Evolutionary conservation across 2,797 vertebrate species (phyloP).

Genomic region (Dicrostonyx torquatus): DNA sequence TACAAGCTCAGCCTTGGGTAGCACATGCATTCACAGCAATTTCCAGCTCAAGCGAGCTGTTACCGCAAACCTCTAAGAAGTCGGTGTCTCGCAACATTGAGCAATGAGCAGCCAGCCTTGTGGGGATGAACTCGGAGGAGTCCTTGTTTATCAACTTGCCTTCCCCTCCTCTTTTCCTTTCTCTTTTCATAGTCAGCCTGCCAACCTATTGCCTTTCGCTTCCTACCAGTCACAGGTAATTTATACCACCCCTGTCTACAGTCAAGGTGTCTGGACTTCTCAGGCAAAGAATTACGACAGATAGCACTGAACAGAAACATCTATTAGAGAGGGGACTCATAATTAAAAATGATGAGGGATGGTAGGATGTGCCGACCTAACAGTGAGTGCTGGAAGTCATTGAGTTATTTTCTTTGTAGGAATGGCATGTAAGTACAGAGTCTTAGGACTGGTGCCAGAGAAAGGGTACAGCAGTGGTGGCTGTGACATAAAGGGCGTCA

Average conservation of each 20-base stretch:
- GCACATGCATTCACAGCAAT: conserved; percentile 70
- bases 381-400: not conserved
- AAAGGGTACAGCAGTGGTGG: not conserved
- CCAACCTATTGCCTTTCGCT: conserved; percentile 50
- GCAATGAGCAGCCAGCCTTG: conserved; percentile 79
- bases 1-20: conserved; percentile 70
- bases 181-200: conserved; percentile 65
- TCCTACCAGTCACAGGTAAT: conserved; percentile 51
- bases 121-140: conserved; percentile 71
- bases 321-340: conserved; percentile 53
- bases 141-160: conserved; percentile 75
- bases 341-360: conserved; percentile 39
- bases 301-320: not conserved
- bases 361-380: not conserved
- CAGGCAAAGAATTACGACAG: conserved; percentile 56
- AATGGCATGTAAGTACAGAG: not conserved
- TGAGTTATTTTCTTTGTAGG: conserved; percentile 23
- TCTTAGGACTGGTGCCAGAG: not conserved
- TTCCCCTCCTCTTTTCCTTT: conserved; percentile 31
- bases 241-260: conserved; percentile 51
- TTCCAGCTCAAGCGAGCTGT: conserved; percentile 76
- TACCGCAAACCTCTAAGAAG: conserved; percentile 75
- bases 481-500: not conserved
- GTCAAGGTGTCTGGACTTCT: conserved; percentile 53
- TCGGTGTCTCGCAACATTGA: conserved; percentile 78